Conservation (phyloP, 2,888 invertebrate species). For the Polydesmus complanatus region DNA sequence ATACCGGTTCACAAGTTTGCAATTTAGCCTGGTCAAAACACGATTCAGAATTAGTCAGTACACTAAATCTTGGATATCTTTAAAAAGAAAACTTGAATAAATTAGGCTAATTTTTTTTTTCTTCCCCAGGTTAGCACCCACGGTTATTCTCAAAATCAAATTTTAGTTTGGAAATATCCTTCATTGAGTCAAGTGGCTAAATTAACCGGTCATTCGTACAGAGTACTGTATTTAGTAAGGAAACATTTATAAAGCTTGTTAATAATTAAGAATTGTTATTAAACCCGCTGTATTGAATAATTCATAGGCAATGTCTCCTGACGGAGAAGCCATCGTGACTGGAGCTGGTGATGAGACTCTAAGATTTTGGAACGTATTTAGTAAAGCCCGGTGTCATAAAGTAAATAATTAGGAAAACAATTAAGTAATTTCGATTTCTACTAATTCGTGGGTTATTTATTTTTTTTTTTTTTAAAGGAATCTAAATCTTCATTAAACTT, state of each 20-base stretch:
- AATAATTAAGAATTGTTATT: not conserved
- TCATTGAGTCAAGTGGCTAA: slow-evolving; percentile 93
- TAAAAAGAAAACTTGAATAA: not conserved
- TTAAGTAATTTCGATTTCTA: not conserved
- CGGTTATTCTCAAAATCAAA: slow-evolving; percentile 97
- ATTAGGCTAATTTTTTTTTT: not conserved
- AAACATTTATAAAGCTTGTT: not conserved
- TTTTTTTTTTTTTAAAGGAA: slow-evolving; percentile 39
- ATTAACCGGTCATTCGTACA: slow-evolving; percentile 87
- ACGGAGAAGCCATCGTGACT: slow-evolving; percentile 96
- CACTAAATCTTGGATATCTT: not conserved
- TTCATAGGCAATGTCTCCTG: slow-evolving; percentile 71
- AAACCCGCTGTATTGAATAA: not conserved
- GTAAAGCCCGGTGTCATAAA: slow-evolving; percentile 85
- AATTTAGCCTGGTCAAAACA: slow-evolving; percentile 98
- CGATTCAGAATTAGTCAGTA: slow-evolving; percentile 76
- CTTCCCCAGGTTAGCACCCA: slow-evolving; percentile 60
- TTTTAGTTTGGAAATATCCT: slow-evolving; percentile 97
- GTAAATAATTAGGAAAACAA: slow-evolving; percentile 20
- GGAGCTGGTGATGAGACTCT: slow-evolving; percentile 97
- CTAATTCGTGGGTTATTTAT: not conserved
- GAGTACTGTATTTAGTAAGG: slow-evolving; percentile 69
- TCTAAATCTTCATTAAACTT: slow-evolving; percentile 85
- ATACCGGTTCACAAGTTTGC: slow-evolving; percentile 95
- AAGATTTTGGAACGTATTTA: slow-evolving; percentile 98